Evolutionary conservation across 2,888 invertebrate species (phyloP), one percentile per base, ranked within the genome.

Genomic region (Coelinius sp.): DNA sequence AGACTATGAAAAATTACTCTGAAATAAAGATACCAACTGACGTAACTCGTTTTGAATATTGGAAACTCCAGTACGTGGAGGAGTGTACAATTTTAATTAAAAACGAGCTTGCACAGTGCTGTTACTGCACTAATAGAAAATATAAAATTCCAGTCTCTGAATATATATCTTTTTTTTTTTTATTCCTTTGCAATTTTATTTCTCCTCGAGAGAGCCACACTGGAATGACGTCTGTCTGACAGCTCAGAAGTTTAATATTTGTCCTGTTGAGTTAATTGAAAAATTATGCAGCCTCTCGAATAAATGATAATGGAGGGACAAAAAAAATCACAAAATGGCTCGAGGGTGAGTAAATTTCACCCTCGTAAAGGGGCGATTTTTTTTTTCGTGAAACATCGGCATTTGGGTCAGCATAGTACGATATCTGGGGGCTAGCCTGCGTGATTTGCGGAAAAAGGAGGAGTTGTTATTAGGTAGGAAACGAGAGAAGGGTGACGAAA

Each of bases 31-130:
- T 31, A 14, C 20, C 59, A 35, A 59, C 17, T 4, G 31, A 59
- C 14, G 31, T 35, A 31, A 59, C 20, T 35, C 35, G 31, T 59
- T 59, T 59, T 56, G 25, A 56, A 59, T 35, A 59, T 59, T 59
- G 27, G 20, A 59, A 59, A 59, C 17, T 14, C 20, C 17, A 35
- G 59, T 59, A 17, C 56, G 27, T 56, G 56, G 17, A 31, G 17
- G 31, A 35, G 59, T 59, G 59, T 22, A 59, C 59, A 59, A 59
- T 59, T 59, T 59, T 59, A 59, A 59, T 59, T 59, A 59, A 59
- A 35, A 59, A 59, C 59, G 59, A 31, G 31, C 59, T 59, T 35
- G 17, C 35, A 59, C 14, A 17, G 59, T 31, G 59, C 53, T 41
- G 25, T 2, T 12, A 10, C 27, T 53, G 12, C 12, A 59, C 59